Conservation (phyloP, 2,797 vertebrate species). For the Catharus ustulatus region DNA sequence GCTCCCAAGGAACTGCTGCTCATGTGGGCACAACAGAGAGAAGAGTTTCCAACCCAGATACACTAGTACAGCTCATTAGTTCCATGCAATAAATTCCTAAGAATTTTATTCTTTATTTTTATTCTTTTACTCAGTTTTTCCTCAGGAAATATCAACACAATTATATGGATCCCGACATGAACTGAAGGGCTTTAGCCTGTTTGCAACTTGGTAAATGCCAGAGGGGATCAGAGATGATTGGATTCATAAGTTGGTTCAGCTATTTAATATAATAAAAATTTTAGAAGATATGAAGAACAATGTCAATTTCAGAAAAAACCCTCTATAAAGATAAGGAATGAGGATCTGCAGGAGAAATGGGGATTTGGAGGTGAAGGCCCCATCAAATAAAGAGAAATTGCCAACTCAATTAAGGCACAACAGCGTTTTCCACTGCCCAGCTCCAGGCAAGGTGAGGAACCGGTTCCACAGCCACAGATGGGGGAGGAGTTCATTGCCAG, state of each 20-base stretch:
- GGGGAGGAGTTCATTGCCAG: background rate
- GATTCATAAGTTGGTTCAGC: background rate
- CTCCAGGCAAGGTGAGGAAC: background rate
- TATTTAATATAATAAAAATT: background rate
- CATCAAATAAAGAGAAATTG: background rate
- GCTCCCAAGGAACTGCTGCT: background rate
- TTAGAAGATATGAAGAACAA: background rate
- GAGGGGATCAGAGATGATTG: background rate
- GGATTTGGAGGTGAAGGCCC: background rate
- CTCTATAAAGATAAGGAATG: background rate
- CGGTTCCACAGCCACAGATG: background rate
- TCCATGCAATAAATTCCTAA: background rate
- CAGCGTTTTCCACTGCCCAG: background rate
- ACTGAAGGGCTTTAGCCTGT: background rate
- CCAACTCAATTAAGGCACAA: background rate
- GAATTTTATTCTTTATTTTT: background rate
- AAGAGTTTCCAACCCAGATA: background rate
- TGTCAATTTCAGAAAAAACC: background rate
- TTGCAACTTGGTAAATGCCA: background rate
- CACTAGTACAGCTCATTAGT: background rate
- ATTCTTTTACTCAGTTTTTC: background rate
- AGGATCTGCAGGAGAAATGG: background rate
- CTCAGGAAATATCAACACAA: background rate
- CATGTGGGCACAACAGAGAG: accelerated
- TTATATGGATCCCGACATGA: background rate